A percentile compares a stretch with the other conserved stretches of the same genome.
Conservation (phyloP, 1,140 invertebrate genomes). For the Brachionus calyciflorus region DNA sequence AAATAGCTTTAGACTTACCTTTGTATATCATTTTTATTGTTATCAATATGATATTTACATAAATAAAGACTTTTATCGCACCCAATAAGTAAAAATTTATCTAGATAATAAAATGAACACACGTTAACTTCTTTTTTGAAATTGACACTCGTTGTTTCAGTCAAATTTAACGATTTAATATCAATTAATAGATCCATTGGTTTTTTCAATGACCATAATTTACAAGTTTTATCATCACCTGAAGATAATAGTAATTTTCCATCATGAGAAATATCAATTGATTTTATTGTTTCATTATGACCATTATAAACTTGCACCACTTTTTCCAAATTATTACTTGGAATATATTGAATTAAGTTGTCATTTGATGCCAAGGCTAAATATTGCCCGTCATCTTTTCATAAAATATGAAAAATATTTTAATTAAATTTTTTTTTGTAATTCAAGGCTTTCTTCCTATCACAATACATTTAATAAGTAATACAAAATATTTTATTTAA, state of each 20-base stretch:
- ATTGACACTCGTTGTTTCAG: constrained; percentile 48
- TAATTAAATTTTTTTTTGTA: neutral
- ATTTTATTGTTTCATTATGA: constrained; percentile 52
- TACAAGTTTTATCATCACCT: constrained; percentile 55
- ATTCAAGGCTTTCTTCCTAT: too few species aligned
- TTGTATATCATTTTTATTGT: constrained; percentile 56
- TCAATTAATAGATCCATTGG: constrained; percentile 48
- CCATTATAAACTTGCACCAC: constrained; percentile 49
- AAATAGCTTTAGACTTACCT: constrained; percentile 50
- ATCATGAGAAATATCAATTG: constrained; percentile 54
- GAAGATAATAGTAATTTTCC: constrained; percentile 53
- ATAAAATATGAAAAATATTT: constrained; percentile 25
- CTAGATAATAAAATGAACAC: constrained; percentile 61
- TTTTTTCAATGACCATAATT: constrained; percentile 53
- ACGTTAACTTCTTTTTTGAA: constrained; percentile 54
- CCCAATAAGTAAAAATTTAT: constrained; percentile 59
- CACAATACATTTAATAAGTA: too few species aligned
- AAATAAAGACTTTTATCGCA: constrained; percentile 54
- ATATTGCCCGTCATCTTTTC: constrained; percentile 53
- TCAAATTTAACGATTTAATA: neutral
- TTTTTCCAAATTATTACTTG: constrained; percentile 51
- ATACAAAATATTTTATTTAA: too few species aligned
- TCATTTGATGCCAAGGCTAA: constrained; percentile 55
- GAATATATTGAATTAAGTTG: constrained; percentile 53
- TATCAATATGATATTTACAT: constrained; percentile 59